phyloP scores from a whole-genome alignment of 2,888 invertebrate genomes.

The Eulithis testata region DNA sequence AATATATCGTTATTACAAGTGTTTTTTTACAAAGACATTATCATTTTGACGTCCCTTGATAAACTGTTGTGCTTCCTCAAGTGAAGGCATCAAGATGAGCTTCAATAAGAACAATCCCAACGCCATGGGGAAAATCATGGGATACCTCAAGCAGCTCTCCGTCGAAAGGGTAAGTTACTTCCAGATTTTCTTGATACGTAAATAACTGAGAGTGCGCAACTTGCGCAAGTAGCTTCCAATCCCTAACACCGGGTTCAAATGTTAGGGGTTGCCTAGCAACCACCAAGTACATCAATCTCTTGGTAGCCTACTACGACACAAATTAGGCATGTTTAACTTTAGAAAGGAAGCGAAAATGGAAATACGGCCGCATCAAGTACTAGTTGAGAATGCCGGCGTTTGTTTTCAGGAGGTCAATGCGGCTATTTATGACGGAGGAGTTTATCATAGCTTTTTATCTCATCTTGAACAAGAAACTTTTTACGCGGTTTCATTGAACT shows the following conservation, averaged over 20 bases:
- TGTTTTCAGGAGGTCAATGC: constrained; percentile 45
- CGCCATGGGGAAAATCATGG: constrained; percentile 81
- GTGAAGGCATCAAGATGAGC: constrained; percentile 74
- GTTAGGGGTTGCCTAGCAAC: constrained; percentile 67
- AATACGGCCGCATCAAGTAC: too few relatives aligned
- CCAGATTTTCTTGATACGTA: constrained; percentile 52
- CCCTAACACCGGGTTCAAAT: constrained; percentile 50
- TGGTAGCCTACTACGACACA: constrained; percentile 15
- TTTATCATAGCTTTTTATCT: constrained; percentile 9
- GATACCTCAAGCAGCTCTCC: constrained; percentile 79
- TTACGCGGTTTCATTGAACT: too few relatives aligned
- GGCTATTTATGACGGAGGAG: constrained; percentile 13
- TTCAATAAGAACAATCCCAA: constrained; percentile 82
- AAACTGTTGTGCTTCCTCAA: constrained; percentile 46
- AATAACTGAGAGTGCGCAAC: constrained; percentile 55
- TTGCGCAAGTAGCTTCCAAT: constrained; percentile 18
- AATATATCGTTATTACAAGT: constrained; percentile 63
- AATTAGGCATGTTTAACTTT: too few relatives aligned
- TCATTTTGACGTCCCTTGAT: constrained; percentile 78
- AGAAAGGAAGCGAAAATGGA: too few relatives aligned
- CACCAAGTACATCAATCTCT: constrained; percentile 17
- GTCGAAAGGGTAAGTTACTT: constrained; percentile 77
- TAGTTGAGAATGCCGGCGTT: too few relatives aligned
- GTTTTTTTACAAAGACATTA: constrained; percentile 68
- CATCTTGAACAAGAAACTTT: too few relatives aligned